phyloP scores from a whole-genome alignment of 1,140 invertebrate genomes.

The Apis dorsata region DNA sequence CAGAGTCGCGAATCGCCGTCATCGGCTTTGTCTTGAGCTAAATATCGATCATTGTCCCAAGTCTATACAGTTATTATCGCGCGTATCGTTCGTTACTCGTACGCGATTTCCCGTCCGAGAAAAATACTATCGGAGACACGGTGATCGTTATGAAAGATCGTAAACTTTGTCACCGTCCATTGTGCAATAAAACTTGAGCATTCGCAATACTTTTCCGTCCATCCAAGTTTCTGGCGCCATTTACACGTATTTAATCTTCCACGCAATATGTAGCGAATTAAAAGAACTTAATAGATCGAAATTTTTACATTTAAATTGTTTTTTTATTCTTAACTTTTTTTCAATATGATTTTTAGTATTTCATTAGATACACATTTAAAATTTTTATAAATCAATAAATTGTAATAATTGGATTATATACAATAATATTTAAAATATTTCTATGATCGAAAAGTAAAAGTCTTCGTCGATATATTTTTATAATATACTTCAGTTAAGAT shows the following conservation, averaged over 20 bases:
- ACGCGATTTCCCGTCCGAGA: neutral
- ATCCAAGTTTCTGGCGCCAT: neutral
- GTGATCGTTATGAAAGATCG: slow-evolving; percentile 24
- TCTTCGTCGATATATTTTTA: too few relatives aligned
- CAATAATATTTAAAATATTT: too few relatives aligned
- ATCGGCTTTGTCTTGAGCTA: slow-evolving; percentile 53
- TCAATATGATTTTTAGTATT: too few relatives aligned
- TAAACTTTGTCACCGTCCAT: slow-evolving; percentile 9
- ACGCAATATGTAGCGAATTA: too few relatives aligned
- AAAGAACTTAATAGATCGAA: too few relatives aligned
- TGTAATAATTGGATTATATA: too few relatives aligned
- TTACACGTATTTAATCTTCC: neutral
- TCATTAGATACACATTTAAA: too few relatives aligned
- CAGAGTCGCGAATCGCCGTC: slow-evolving; percentile 28
- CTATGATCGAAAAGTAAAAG: too few relatives aligned
- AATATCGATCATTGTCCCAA: slow-evolving; percentile 57
- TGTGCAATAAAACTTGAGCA: slow-evolving; percentile 30
- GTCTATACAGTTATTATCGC: slow-evolving; percentile 33
- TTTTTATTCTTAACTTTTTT: too few relatives aligned
- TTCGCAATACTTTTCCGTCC: slow-evolving; percentile 15
- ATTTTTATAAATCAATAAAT: too few relatives aligned
- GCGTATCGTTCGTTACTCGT: slow-evolving; percentile 27
- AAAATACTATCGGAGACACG: neutral
- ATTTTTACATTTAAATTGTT: too few relatives aligned
- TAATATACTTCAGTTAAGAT: too few relatives aligned